Percentiles rank a stretch among this genome's conserved stretches.
Conservation (phyloP, 2,113 vertebrate genomes). For the Physeter macrocephalus region DNA sequence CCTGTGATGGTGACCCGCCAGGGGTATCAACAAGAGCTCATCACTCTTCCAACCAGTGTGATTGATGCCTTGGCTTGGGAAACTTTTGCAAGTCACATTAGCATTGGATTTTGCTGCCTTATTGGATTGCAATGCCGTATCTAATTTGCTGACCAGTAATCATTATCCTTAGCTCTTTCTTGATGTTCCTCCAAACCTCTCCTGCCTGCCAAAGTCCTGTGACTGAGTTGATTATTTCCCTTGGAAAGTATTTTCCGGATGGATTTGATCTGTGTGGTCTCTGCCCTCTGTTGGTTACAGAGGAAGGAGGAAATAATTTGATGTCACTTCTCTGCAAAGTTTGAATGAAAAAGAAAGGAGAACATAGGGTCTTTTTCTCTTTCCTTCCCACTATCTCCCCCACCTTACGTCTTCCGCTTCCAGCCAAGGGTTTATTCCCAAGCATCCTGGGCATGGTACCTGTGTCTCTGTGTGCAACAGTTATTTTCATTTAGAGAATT, state of each 20-base stretch:
- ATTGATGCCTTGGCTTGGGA: neutral
- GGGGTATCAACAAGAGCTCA: neutral
- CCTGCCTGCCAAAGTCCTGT: constrained; percentile 42
- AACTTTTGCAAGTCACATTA: neutral
- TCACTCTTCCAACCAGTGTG: neutral
- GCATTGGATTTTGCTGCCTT: neutral
- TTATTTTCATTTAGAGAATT: neutral
- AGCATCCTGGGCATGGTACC: neutral
- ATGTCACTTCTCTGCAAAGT: neutral
- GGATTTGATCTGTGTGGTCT: constrained; percentile 35
- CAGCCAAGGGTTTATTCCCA: neutral
- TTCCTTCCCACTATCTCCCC: neutral
- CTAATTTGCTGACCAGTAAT: constrained; percentile 58
- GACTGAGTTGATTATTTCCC: constrained; percentile 42
- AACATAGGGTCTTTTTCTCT: neutral
- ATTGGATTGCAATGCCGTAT: neutral
- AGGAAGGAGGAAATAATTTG: neutral
- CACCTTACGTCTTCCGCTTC: neutral
- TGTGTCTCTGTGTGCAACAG: neutral
- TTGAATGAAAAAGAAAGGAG: neutral
- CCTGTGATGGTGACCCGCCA: neutral
- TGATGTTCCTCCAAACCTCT: constrained; percentile 63
- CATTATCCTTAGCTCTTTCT: constrained; percentile 53
- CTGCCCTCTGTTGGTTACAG: neutral
- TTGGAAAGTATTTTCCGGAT: constrained; percentile 39